phyloP scores from a whole-genome alignment of 2,113 vertebrate genomes.

The Gallinago jamesoni region DNA sequence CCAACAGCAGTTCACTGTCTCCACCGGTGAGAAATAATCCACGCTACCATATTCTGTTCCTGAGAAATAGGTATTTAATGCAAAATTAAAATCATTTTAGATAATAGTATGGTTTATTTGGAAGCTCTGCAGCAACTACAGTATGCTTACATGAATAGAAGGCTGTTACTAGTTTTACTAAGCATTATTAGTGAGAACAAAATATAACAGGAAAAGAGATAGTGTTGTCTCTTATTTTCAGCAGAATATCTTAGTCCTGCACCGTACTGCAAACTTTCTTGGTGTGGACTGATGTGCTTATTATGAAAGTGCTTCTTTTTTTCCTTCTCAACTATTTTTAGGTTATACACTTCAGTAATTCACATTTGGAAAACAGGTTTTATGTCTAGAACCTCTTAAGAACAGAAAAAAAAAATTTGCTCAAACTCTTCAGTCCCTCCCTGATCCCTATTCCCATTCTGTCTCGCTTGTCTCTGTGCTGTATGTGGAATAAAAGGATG shows the following conservation, averaged over 20 bases:
- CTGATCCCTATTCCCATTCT: neutral
- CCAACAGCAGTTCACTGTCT: neutral
- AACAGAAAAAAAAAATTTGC: neutral
- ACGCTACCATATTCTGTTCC: neutral
- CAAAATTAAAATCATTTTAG: neutral
- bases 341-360: neutral
- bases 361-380: neutral
- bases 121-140: neutral
- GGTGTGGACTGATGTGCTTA: neutral
- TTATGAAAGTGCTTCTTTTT: neutral
- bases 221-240: neutral
- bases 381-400: neutral
- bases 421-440: neutral
- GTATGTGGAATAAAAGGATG: neutral
- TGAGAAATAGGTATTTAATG: neutral
- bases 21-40: neutral
- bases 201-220: neutral
- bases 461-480: neutral
- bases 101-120: neutral
- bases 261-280: neutral
- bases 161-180: neutral
- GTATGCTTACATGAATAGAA: neutral
- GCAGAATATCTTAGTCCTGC: neutral
- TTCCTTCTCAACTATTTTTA: neutral
- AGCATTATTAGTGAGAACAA: neutral